Evolutionary conservation across 2,888 invertebrate species (phyloP).

Genomic region (Megaustenia siamemsis): DNA sequence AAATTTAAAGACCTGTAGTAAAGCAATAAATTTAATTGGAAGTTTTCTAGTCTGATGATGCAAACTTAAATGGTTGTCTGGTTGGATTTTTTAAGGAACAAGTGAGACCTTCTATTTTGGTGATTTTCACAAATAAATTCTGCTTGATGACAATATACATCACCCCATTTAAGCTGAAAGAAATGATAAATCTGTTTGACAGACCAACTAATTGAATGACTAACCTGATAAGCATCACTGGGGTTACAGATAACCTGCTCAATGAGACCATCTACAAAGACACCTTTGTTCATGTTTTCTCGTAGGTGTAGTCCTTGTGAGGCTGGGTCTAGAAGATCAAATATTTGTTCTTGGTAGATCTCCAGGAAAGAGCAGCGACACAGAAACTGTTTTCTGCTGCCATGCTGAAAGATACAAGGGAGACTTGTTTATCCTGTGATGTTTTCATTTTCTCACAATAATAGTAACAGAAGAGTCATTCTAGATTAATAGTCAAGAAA

Average conservation of each 20-base stretch:
- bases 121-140: no score
- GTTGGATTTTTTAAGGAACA: no score
- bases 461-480: no score
- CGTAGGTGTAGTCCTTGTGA: slow-evolving; percentile 71
- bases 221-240: slow-evolving; percentile 76
- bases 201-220: not conserved
- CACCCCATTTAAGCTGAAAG: no score
- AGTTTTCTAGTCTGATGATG: no score
- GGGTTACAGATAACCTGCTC: slow-evolving; percentile 74
- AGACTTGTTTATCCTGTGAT: not conserved
- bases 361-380: slow-evolving; percentile 80
- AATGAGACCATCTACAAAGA: slow-evolving; percentile 75
- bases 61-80: no score
- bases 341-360: slow-evolving; percentile 80
- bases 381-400: slow-evolving; percentile 75
- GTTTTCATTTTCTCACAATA: not conserved
- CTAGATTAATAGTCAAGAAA: no score
- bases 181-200: not conserved
- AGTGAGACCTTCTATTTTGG: no score
- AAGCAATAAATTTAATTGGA: no score
- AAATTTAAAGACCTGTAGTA: no score
- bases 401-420: slow-evolving; percentile 71
- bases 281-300: slow-evolving; percentile 77
- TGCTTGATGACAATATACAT: no score
- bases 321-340: slow-evolving; percentile 78